Evolutionary conservation across 2,113 vertebrate genomes (phyloP), one percentile per base, ranked within the genome.

Genomic region (Trogon surrucura): DNA sequence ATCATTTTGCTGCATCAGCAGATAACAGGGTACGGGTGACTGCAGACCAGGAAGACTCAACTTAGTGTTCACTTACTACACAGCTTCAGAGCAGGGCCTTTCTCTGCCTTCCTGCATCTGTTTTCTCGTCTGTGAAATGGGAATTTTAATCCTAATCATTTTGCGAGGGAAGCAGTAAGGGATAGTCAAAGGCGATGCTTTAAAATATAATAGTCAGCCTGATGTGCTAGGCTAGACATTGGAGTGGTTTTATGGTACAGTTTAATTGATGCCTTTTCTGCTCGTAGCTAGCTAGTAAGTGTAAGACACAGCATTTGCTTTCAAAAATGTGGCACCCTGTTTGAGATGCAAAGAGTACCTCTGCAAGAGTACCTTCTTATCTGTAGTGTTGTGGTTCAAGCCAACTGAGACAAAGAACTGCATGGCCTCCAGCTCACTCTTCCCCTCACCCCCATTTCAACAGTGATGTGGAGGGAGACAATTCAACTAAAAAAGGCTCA

Each of bases 81-180:
- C 30, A 85, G 56, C 60, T 71, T 92, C 22, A 17, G 91, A 88
- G 56, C 77, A 78, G 64, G 58, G 44, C 75, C 51, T 88, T 62
- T 62, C 56, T 54, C 53, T 82, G 66, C 74, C 47, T 85, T 78
- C 60, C 67, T 84, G 80, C 51, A 47, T 93, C 77, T 92, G 88
- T 64, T 93, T 91, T 58, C 72, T 96, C 92, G 65, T 81, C 85
- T 96, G 92, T 95, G 88, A 96, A 93, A 94, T 86, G 57, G 75
- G 83, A 88, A 89, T 89, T 94, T 91, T 92, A 93, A 94, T 95
- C 83, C 90, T 92, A 88, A 93, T 93, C 82, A 57, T 34, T 83
- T 73, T 93, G 51, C 1, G 23, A 81, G 30, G 53, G 69, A 50
- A 77, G 75, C 73, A 78, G 67, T 47, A 71, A 36, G 53, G 75